Evolutionary conservation across 2,797 vertebrate species (phyloP).

Genomic region (Sparus aurata): DNA sequence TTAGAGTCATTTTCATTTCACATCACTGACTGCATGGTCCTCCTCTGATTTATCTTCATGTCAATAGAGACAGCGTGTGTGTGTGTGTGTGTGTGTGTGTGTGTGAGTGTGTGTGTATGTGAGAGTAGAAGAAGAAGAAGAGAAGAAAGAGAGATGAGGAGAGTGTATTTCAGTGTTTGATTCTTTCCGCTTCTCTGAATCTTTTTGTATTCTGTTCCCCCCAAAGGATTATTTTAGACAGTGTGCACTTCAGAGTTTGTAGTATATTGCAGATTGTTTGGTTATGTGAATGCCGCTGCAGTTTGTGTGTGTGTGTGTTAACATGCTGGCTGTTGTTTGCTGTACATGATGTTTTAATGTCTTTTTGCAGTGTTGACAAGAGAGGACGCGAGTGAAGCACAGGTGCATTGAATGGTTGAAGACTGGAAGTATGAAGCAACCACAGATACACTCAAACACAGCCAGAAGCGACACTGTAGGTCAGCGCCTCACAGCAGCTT

Average conservation of each 20-base stretch:
- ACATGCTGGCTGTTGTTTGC: constrained; percentile 60
- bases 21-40: constrained; percentile 72
- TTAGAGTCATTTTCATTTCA: constrained; percentile 81
- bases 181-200: constrained; percentile 75
- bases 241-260: constrained; percentile 66
- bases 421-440: constrained; percentile 1
- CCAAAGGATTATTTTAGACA: constrained; percentile 72
- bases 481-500: background rate
- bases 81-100: constrained; percentile 28
- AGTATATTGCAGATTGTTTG: constrained; percentile 69
- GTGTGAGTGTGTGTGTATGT: too few relatives aligned
- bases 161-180: constrained; percentile 80
- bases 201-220: constrained; percentile 74
- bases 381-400: constrained; percentile 45
- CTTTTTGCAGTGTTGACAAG: constrained; percentile 65
- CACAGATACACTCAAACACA: background rate
- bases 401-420: constrained; percentile 52
- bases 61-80: constrained; percentile 55
- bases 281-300: constrained; percentile 53
- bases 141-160: constrained; percentile 45
- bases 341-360: constrained; percentile 68
- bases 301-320: constrained; percentile 32
- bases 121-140: background rate
- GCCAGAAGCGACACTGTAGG: background rate
- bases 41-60: constrained; percentile 75